Percentiles rank a stretch among this genome's conserved stretches.
phyloP scores from a whole-genome alignment of 2,113 vertebrate genomes.

The Cebidichthys violaceus region DNA sequence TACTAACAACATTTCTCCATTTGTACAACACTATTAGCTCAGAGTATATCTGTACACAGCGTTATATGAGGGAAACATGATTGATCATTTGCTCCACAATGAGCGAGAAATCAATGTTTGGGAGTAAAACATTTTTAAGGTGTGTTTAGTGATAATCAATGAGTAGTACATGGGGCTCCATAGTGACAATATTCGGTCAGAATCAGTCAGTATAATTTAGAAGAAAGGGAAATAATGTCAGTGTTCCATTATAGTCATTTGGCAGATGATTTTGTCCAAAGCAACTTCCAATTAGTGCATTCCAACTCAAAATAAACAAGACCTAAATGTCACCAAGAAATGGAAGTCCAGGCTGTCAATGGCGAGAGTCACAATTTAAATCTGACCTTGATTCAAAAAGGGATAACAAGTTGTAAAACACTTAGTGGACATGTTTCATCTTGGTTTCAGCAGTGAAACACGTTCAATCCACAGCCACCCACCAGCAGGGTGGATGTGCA shows the following conservation, averaged over 20 bases:
- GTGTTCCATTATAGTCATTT: background rate
- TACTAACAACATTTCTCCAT: background rate
- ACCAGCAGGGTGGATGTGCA: slow-evolving; percentile 30
- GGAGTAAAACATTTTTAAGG: background rate
- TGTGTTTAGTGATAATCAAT: background rate
- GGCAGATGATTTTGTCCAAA: background rate
- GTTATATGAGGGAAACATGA: background rate
- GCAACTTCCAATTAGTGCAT: background rate
- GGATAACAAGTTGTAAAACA: background rate
- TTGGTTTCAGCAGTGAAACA: slow-evolving; percentile 11
- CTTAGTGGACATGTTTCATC: slow-evolving; percentile 2
- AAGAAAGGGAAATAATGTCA: background rate
- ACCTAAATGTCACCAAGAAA: background rate
- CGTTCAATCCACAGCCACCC: background rate
- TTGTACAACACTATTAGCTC: background rate
- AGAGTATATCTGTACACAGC: background rate
- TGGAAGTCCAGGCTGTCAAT: background rate
- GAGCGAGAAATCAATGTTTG: background rate
- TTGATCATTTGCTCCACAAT: background rate
- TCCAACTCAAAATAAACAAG: background rate
- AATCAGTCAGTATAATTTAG: background rate
- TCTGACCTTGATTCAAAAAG: background rate
- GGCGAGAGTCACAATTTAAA: background rate
- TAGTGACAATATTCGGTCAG: background rate
- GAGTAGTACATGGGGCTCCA: background rate